A percentile compares a stretch with the other conserved stretches of the same genome.
Evolutionary conservation across 2,888 invertebrate genomes (phyloP).

Genomic region (Epinotia nisella): DNA sequence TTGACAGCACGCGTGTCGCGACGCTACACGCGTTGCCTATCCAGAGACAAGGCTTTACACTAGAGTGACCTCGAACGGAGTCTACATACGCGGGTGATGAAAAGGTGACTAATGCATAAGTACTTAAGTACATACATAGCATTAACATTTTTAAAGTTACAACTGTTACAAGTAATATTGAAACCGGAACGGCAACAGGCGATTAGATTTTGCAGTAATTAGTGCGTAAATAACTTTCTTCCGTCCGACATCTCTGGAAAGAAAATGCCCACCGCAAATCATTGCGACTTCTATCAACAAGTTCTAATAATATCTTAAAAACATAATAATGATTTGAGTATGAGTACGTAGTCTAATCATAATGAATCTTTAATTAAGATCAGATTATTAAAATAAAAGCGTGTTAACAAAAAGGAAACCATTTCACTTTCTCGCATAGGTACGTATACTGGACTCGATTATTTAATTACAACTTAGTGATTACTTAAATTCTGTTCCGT

Average conservation of each 20-base stretch:
- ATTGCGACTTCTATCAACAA: background rate
- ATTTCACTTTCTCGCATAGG: no score
- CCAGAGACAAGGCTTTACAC: background rate
- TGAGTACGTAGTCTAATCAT: background rate
- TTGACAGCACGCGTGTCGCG: no score
- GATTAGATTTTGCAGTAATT: constrained; percentile 23
- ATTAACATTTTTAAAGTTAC: background rate
- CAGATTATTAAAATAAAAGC: background rate
- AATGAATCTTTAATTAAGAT: constrained; percentile 1
- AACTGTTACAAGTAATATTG: background rate
- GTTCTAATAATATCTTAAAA: background rate
- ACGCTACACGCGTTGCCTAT: no score
- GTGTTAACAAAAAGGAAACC: no score
- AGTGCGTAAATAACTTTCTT: constrained; percentile 29
- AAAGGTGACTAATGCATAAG: background rate
- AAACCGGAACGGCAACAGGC: constrained; percentile 21
- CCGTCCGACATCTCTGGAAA: background rate
- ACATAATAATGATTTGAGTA: background rate
- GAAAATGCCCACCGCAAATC: background rate
- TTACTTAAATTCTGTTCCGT: no score
- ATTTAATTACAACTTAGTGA: no score
- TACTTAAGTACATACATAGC: background rate
- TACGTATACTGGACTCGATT: no score
- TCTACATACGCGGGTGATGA: background rate
- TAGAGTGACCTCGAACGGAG: background rate